Percentiles rank a stretch among this genome's conserved stretches.
These are phyloP conservation scores for Mesoclemmys tuberculata DNA, from an alignment of 2,113 vertebrate species.

Conservation along the genomic window DNA sequence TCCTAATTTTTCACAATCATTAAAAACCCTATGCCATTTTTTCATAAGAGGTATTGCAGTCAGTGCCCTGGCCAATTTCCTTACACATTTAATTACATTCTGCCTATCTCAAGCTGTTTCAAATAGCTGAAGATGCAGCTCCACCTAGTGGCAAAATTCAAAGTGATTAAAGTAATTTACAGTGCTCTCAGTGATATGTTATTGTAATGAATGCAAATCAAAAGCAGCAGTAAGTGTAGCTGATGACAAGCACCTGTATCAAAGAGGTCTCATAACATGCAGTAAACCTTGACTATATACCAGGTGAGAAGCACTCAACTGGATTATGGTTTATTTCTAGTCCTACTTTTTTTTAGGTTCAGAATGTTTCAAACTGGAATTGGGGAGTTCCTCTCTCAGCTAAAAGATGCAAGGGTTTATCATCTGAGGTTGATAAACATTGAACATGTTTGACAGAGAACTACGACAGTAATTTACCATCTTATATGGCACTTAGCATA, in stretches of 20 bases:
- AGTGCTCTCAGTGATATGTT: neutral
- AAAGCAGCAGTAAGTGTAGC: neutral
- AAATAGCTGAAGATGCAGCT: neutral
- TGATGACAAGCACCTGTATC: neutral
- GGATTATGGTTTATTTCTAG: neutral
- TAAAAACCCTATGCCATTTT: neutral
- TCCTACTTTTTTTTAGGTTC: neutral
- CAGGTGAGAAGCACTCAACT: neutral
- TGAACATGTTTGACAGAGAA: neutral
- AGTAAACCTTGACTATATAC: neutral
- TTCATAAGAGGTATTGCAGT: neutral
- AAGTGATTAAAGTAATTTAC: neutral
- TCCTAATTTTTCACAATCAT: neutral
- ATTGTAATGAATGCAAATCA: neutral
- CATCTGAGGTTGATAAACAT: neutral
- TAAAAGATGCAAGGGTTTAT: neutral
- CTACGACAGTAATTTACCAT: neutral
- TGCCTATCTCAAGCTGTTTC: fast-evolving
- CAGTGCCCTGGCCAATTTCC: fast-evolving
- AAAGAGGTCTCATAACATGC: neutral
- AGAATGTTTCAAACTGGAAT: neutral
- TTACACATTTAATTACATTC: fast-evolving
- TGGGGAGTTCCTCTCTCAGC: neutral
- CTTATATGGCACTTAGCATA: neutral
- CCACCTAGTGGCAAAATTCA: conserved; percentile 40